A percentile compares a stretch with the other conserved stretches of the same genome.
These are phyloP conservation scores for Oreotrochilus melanogaster DNA, from an alignment of 2,113 vertebrate genomes.

Conservation along the genomic window DNA sequence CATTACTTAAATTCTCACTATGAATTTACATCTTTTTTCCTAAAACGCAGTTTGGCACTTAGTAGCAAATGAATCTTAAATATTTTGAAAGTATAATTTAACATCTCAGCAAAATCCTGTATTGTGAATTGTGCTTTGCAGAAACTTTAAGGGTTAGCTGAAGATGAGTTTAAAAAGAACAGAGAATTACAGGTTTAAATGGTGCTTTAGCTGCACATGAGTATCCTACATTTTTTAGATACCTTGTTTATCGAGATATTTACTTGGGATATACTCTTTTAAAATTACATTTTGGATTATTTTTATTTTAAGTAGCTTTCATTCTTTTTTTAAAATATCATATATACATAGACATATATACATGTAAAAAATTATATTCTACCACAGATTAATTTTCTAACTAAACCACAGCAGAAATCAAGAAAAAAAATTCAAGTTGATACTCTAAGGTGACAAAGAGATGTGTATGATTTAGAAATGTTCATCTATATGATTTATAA, in stretches of 20 bases:
- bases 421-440: background rate
- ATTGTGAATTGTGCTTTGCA: slow-evolving; percentile 14
- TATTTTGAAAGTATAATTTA: slow-evolving; percentile 72
- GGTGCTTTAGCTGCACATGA: background rate
- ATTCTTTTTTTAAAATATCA: background rate
- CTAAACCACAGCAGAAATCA: background rate
- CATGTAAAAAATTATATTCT: background rate
- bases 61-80: slow-evolving; percentile 66
- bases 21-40: slow-evolving; percentile 57
- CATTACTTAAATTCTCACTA: slow-evolving; percentile 62
- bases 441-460: background rate
- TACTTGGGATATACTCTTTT: background rate
- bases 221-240: background rate
- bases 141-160: slow-evolving; percentile 11
- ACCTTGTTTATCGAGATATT: background rate
- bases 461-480: background rate
- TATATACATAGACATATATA: background rate
- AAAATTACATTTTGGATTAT: background rate
- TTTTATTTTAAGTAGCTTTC: background rate
- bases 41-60: slow-evolving; percentile 59
- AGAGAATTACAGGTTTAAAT: slow-evolving; percentile 8
- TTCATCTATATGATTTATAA: background rate
- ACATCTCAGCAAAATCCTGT: slow-evolving; percentile 24
- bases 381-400: background rate
- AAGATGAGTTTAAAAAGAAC: slow-evolving; percentile 6